phyloP scores from a whole-genome alignment of 2,113 vertebrate species.

The Paratilapia polleni region DNA sequence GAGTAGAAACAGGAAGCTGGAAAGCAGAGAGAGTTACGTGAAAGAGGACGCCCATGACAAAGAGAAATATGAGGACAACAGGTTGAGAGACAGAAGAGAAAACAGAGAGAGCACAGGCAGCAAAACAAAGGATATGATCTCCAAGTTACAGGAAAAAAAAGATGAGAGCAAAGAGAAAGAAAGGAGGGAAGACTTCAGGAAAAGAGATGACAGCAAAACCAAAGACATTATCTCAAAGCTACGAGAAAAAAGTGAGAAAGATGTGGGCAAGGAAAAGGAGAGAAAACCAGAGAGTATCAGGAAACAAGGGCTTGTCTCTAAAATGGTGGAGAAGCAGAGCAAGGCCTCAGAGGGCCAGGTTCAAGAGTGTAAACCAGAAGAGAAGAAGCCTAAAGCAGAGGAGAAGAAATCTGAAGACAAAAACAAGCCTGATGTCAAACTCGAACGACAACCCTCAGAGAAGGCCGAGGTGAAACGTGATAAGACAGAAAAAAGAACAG shows the following conservation, averaged over 20 bases:
- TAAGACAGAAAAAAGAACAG: conserved; percentile 52
- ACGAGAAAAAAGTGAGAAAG: conserved; percentile 76
- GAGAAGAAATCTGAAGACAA: conserved; percentile 59
- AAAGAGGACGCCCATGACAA: conserved; percentile 59
- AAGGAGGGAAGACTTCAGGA: conserved; percentile 73
- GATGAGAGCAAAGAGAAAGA: conserved; percentile 72
- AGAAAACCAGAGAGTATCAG: conserved; percentile 61
- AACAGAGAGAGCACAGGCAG: conserved; percentile 71
- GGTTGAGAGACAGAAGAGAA: conserved; percentile 63
- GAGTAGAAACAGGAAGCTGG: conserved; percentile 55
- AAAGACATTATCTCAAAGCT: conserved; percentile 82
- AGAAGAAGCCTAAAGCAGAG: conserved; percentile 62
- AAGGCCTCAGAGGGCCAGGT: conserved; percentile 56
- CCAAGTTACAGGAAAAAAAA: conserved; percentile 77
- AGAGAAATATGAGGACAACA: conserved; percentile 66
- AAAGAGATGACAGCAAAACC: conserved; percentile 77
- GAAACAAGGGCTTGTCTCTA: conserved; percentile 71
- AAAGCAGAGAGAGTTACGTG: conserved; percentile 41
- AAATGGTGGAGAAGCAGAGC: conserved; percentile 77
- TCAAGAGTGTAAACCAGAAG: conserved; percentile 58
- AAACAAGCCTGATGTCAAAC: conserved; percentile 47
- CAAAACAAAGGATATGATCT: conserved; percentile 80
- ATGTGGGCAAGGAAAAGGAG: conserved; percentile 69
- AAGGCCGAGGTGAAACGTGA: conserved; percentile 52
- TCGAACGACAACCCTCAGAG: conserved; percentile 52